phyloP scores from a whole-genome alignment of 1,140 invertebrate species.

The Triops cancriformis region DNA sequence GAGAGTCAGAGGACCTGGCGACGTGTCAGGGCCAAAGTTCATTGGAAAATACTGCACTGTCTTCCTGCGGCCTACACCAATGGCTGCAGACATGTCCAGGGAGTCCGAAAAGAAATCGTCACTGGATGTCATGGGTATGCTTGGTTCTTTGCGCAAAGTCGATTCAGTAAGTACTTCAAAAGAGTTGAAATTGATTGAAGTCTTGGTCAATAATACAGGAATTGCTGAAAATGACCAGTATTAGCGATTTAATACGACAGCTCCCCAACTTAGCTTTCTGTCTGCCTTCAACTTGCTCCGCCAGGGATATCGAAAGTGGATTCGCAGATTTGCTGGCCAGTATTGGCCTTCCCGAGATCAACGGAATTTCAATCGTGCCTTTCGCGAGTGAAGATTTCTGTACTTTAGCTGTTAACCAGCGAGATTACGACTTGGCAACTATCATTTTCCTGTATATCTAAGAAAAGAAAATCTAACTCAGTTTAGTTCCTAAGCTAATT shows the following conservation, averaged over 20 bases:
- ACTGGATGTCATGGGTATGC: not conserved
- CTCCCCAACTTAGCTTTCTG: slow-evolving; percentile 26
- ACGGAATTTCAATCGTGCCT: not conserved
- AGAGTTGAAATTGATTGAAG: no score
- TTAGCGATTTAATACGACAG: not conserved
- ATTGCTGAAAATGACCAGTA: no score
- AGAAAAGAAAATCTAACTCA: no score
- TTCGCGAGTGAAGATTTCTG: slow-evolving; percentile 19
- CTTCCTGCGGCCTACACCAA: not conserved
- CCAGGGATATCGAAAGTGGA: slow-evolving; percentile 9
- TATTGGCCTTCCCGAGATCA: not conserved
- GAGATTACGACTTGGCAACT: not conserved
- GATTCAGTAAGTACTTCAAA: no score
- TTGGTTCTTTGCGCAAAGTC: not conserved
- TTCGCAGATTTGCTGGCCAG: not conserved
- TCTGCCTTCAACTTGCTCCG: slow-evolving; percentile 24
- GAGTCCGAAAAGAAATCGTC: not conserved
- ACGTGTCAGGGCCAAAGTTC: not conserved
- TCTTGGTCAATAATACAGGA: not conserved
- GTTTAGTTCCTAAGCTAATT: no score
- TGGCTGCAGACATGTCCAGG: not conserved
- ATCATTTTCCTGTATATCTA: slow-evolving; percentile 5
- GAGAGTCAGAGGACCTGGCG: not conserved
- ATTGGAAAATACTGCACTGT: slow-evolving; percentile 18
- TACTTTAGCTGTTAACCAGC: not conserved